Evolutionary conservation across 92 coral and sea anemone species (phyloP).

Genomic region (Montipora capitata): DNA sequence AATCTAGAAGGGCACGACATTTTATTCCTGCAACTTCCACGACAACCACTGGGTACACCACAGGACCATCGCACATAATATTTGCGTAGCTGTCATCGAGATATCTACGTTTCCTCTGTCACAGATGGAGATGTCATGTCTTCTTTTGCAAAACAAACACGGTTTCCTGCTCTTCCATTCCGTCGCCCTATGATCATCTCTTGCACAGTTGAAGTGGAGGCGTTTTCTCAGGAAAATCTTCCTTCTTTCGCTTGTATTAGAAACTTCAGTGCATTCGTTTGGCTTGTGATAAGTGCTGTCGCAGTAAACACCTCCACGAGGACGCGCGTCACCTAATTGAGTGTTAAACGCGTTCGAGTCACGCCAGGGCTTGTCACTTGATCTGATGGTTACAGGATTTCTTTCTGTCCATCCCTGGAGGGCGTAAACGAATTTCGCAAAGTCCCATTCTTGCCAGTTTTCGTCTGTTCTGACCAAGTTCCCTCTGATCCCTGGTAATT

Average conservation of each 20-base stretch:
- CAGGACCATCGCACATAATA: constrained; percentile 11
- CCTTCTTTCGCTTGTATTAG: constrained; percentile 17
- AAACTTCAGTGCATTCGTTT: constrained; percentile 25
- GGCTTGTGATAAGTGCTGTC: constrained; percentile 26
- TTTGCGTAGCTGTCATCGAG: constrained; percentile 2
- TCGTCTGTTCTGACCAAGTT: constrained; percentile 62
- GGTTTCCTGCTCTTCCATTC: constrained; percentile 14
- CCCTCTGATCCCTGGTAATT: constrained; percentile 49
- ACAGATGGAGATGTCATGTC: constrained; percentile 37
- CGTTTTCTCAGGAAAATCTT: constrained; percentile 25
- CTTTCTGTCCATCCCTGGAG: constrained; percentile 55
- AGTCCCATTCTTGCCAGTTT: constrained; percentile 53
- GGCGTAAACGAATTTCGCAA: constrained; percentile 46
- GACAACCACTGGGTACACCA: background rate
- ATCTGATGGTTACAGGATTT: constrained; percentile 36
- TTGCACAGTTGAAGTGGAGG: constrained; percentile 28
- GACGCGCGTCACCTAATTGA: too few species aligned
- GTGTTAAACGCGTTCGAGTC: too few species aligned
- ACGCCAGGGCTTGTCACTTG: background rate
- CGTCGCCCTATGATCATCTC: constrained; percentile 25
- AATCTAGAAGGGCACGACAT: background rate
- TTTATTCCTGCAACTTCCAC: background rate
- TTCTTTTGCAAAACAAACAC: constrained; percentile 26
- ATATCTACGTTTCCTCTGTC: background rate
- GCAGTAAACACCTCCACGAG: too few species aligned